These are phyloP conservation scores for Aphyosemion australe DNA, from an alignment of 2,113 vertebrate species.

Conservation along the genomic window DNA sequence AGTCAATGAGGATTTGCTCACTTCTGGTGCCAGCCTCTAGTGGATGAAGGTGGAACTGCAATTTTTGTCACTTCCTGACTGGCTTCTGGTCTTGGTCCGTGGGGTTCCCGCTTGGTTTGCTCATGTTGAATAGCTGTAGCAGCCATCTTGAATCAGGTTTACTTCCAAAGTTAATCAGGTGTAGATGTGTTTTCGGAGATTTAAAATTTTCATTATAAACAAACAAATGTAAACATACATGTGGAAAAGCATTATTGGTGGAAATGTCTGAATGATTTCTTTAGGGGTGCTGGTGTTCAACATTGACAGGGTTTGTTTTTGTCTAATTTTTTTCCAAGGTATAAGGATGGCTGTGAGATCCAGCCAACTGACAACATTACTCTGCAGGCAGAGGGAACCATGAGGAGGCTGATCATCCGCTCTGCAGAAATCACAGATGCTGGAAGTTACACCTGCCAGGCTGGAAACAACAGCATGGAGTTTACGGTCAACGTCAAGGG, in stretches of 20 bases:
- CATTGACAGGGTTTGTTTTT: neutral
- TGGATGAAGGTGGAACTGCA: too few relatives aligned
- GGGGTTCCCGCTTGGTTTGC: too few relatives aligned
- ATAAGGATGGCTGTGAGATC: conserved; percentile 75
- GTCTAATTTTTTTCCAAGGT: conserved; percentile 38
- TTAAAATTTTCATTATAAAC: too few relatives aligned
- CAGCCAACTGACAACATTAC: conserved; percentile 72
- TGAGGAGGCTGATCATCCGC: conserved; percentile 78
- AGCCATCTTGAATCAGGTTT: too few relatives aligned
- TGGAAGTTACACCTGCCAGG: conserved; percentile 76
- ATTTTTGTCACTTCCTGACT: too few relatives aligned
- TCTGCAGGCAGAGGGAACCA: conserved; percentile 72
- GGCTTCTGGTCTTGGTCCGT: too few relatives aligned
- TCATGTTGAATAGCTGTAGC: too few relatives aligned
- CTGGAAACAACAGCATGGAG: conserved; percentile 65
- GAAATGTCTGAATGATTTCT: neutral
- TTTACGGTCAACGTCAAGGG: conserved; percentile 78
- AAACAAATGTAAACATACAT: too few relatives aligned
- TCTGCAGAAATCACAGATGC: conserved; percentile 71
- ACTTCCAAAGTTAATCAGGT: too few relatives aligned
- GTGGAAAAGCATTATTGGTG: too few relatives aligned
- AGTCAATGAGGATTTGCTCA: too few relatives aligned
- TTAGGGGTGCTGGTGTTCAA: neutral
- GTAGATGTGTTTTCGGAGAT: neutral
- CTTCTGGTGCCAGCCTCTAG: too few relatives aligned